phyloP scores from a whole-genome alignment of 2,797 vertebrate genomes.

The Gallinago stenura region DNA sequence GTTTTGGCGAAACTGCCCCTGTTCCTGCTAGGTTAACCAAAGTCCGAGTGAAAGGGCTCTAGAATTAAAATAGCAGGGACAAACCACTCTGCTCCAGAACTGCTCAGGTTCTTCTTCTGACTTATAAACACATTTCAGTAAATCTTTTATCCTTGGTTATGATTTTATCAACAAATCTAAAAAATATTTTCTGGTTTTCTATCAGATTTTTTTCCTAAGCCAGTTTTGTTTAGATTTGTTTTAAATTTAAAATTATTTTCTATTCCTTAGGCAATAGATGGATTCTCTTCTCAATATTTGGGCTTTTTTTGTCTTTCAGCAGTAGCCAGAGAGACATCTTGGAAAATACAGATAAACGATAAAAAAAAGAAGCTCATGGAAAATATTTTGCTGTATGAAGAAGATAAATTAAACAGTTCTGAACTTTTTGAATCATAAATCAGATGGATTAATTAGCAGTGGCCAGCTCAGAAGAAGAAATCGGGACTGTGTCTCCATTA shows the following conservation, averaged over 20 bases:
- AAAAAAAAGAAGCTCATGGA: slow-evolving; percentile 83
- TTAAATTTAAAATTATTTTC: background rate
- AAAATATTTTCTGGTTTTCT: background rate
- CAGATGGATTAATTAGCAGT: background rate
- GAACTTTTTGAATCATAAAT: slow-evolving; percentile 79
- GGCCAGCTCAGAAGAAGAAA: background rate
- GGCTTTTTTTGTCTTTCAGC: slow-evolving; percentile 47
- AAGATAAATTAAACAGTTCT: slow-evolving; percentile 78
- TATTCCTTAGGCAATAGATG: background rate
- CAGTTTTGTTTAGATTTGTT: background rate
- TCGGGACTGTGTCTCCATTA: background rate
- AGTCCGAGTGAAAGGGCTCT: background rate
- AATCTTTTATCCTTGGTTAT: background rate
- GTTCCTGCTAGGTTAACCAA: background rate
- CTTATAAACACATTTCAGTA: background rate
- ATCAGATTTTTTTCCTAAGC: background rate
- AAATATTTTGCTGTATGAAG: slow-evolving; percentile 80
- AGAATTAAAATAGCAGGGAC: accelerated
- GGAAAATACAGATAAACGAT: slow-evolving; percentile 82
- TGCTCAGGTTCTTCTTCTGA: background rate
- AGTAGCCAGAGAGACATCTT: slow-evolving; percentile 65
- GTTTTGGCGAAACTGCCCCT: background rate
- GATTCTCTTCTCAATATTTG: background rate
- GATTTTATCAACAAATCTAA: background rate
- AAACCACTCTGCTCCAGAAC: background rate